These are phyloP conservation scores for Protophormia terraenovae DNA, from an alignment of 2,888 invertebrate genomes.

Conservation along the genomic window DNA sequence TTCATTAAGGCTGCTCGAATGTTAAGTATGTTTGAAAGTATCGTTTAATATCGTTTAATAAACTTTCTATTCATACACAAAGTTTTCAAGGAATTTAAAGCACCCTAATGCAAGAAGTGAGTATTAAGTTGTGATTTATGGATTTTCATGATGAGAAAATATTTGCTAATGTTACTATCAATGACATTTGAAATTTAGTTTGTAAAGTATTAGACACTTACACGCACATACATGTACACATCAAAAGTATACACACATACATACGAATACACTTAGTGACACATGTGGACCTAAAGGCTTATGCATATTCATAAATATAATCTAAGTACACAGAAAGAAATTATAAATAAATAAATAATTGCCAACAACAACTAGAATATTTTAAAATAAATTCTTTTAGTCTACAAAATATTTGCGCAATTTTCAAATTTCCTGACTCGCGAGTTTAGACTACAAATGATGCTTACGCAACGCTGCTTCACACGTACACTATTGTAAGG, in stretches of 20 bases:
- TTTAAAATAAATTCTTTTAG: too few species aligned
- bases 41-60: too few species aligned
- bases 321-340: neutral
- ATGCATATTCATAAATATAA: neutral
- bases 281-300: neutral
- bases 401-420: too few species aligned
- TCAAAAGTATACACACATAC: neutral
- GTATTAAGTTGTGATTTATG: slow-evolving; percentile 59
- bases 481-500: too few species aligned
- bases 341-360: neutral
- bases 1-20: neutral
- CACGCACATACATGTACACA: too few species aligned
- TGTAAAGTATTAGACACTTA: slow-evolving; percentile 19
- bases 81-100: neutral
- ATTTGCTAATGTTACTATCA: slow-evolving; percentile 59
- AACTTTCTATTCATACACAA: neutral
- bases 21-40: neutral
- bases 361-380: too few species aligned
- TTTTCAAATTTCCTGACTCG: too few species aligned
- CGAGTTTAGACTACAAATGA: too few species aligned
- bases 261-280: neutral
- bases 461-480: too few species aligned
- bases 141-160: slow-evolving; percentile 39
- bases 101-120: neutral
- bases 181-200: slow-evolving; percentile 52